phyloP scores from a whole-genome alignment of 1,140 invertebrate species.

The Drosophila mayri region DNA sequence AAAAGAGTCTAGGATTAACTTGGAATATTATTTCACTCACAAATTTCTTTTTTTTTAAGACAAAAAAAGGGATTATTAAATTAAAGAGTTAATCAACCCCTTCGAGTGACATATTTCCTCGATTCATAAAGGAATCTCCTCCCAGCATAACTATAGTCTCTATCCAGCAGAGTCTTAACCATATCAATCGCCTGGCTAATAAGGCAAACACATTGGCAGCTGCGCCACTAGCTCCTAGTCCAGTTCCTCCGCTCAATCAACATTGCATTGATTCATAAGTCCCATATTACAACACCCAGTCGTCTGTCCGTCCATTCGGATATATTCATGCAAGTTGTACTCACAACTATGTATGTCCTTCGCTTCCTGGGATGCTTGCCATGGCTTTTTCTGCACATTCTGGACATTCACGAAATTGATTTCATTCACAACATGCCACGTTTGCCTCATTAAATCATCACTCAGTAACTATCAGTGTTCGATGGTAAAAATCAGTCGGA shows the following conservation, averaged over 20 bases:
- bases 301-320: constrained; percentile 13
- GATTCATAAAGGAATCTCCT: constrained; percentile 12
- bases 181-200: constrained; percentile 38
- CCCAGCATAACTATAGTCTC: constrained; percentile 12
- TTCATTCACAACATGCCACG: constrained; percentile 84
- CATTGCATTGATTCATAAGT: constrained; percentile 57
- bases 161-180: neutral
- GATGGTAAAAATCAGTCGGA: constrained; percentile 74
- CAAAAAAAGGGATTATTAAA: too few relatives aligned
- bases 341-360: constrained; percentile 30
- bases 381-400: constrained; percentile 64
- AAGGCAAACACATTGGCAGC: constrained; percentile 47
- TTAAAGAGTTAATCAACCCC: neutral
- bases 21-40: too few relatives aligned
- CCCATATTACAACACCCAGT: constrained; percentile 51
- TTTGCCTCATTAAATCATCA: constrained; percentile 84
- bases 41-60: too few relatives aligned
- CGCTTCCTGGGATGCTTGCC: constrained; percentile 45
- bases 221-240: neutral
- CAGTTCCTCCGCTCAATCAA: constrained; percentile 43
- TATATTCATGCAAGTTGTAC: constrained; percentile 30
- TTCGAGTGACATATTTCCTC: neutral
- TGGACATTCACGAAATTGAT: constrained; percentile 82
- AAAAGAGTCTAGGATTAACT: neutral
- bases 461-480: constrained; percentile 82